These are phyloP conservation scores for Mandrillus leucophaeus DNA, from an alignment of 2,113 vertebrate species.

Conservation along the genomic window DNA sequence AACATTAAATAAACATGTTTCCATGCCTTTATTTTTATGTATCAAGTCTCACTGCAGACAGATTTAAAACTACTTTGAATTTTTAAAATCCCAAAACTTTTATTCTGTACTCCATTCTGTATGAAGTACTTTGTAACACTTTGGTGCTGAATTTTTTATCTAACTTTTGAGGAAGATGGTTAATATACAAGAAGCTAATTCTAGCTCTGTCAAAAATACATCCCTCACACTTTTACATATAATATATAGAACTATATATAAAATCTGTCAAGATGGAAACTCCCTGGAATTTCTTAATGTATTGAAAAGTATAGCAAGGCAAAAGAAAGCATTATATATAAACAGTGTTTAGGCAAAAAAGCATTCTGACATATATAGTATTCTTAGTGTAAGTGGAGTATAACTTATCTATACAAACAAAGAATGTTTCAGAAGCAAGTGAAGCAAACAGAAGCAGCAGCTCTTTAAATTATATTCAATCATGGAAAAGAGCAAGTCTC, in stretches of 20 bases:
- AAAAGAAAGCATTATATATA: constrained; percentile 62
- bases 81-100: neutral
- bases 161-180: constrained; percentile 29
- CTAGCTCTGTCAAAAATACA: constrained; percentile 71
- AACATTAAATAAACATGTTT: constrained; percentile 38
- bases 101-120: neutral
- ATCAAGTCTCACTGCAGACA: neutral
- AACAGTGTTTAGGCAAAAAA: constrained; percentile 51
- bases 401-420: constrained; percentile 55
- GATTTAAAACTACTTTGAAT: constrained; percentile 16
- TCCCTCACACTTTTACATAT: constrained; percentile 70
- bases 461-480: constrained; percentile 87
- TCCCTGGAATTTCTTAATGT: constrained; percentile 64
- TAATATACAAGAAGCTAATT: constrained; percentile 59
- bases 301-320: constrained; percentile 73
- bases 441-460: constrained; percentile 6
- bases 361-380: constrained; percentile 27
- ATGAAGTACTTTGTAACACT: constrained; percentile 3
- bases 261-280: constrained; percentile 64
- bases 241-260: constrained; percentile 70
- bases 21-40: constrained; percentile 30
- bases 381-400: neutral
- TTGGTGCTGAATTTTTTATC: neutral
- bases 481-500: constrained; percentile 91
- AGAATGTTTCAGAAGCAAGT: constrained; percentile 48